A percentile compares a stretch with the other conserved stretches of the same genome.
Conservation (phyloP, 2,113 vertebrate genomes). For the Casuarius casuarius region DNA sequence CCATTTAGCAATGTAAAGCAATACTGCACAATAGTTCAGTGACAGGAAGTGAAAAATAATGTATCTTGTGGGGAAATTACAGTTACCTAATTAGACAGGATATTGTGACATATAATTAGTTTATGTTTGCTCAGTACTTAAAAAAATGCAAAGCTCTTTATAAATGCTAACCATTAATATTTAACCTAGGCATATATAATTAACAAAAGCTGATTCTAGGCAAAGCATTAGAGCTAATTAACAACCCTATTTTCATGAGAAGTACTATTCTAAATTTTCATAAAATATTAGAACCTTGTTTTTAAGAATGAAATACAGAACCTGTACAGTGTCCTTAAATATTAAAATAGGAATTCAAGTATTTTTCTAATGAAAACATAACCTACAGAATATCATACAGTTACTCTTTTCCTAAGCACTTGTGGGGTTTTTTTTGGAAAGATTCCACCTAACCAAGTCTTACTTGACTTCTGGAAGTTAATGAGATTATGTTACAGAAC, state of each 20-base stretch:
- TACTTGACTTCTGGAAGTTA: not conserved
- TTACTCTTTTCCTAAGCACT: not conserved
- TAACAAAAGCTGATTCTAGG: conserved; percentile 42
- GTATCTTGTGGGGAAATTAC: conserved; percentile 52
- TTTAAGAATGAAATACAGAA: not conserved
- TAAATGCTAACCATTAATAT: conserved; percentile 61
- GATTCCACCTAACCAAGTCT: not conserved
- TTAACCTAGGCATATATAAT: conserved; percentile 64
- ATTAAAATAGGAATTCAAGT: not conserved
- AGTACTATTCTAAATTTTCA: not conserved
- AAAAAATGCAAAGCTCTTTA: conserved; percentile 52
- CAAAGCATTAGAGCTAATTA: conserved; percentile 38
- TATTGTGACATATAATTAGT: conserved; percentile 68
- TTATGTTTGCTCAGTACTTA: conserved; percentile 55
- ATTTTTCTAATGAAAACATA: not conserved
- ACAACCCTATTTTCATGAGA: not conserved
- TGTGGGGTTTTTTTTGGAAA: not conserved
- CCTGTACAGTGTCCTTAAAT: not conserved
- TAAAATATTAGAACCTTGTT: not conserved
- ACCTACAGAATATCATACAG: not conserved
- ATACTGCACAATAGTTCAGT: conserved; percentile 13
- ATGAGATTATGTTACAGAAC: not conserved
- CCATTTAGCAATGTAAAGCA: conserved; percentile 1
- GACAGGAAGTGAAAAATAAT: conserved; percentile 57
- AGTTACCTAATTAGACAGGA: conserved; percentile 63